phyloP scores from a whole-genome alignment of 2,888 invertebrate species.

The Cephus nigrinus region DNA sequence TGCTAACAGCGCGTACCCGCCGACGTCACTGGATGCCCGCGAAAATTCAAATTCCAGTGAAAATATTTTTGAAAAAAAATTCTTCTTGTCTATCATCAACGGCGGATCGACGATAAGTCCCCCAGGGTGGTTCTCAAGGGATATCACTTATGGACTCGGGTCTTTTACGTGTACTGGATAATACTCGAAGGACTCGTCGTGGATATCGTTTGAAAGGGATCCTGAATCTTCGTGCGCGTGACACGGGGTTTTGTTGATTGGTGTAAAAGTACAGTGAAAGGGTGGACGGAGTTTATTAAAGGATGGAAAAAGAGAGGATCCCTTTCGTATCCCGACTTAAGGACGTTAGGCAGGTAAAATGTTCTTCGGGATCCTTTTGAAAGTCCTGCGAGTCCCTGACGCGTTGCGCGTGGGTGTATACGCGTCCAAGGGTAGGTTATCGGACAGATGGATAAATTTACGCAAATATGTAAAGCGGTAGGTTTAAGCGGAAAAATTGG shows the following conservation, averaged over 20 bases:
- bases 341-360: neutral
- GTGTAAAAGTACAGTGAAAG: neutral
- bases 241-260: neutral
- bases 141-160: neutral
- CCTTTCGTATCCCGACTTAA: neutral
- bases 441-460: constrained; percentile 19
- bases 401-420: too few relatives aligned
- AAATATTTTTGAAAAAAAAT: too few relatives aligned
- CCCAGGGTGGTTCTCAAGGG: too few relatives aligned
- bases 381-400: neutral
- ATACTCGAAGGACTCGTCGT: neutral
- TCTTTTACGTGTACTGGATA: neutral
- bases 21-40: neutral
- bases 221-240: neutral
- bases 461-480: constrained; percentile 24
- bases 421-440: neutral
- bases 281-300: neutral
- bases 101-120: neutral
- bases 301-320: neutral
- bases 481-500: constrained; percentile 9
- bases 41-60: neutral
- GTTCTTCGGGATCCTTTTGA: neutral
- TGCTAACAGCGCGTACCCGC: neutral
- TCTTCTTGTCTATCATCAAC: neutral
- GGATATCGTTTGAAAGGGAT: neutral